Base-by-base conservation (phyloP, 2,888 invertebrate species). In the Melanophora roralis region DNA sequence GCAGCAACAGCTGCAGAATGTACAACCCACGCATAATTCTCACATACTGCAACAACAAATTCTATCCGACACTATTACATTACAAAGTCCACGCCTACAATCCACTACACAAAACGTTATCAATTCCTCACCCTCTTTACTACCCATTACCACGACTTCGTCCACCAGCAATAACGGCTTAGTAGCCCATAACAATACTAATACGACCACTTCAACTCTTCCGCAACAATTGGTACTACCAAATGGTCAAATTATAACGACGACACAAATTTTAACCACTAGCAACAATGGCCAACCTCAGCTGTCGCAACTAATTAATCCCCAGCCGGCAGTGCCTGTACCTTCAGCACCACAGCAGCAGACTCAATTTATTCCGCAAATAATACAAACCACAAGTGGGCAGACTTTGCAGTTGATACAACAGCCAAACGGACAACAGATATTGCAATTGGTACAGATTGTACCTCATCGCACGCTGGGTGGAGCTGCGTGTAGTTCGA, bases 341-440 rank as follows among this genome's bases (percentile, higher is more conserved):
- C 49, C 60, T 21, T 38, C 47, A 12, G 38, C 76, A 74, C 16
- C 83, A 4, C 65, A 49, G 14, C 79, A 67, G 11, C 88, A 87
- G 21, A 82, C 85, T 0, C 88, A 88, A 76, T 87, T 84, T 68
- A 73, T 83, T 12, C 87, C 88, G 0, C 88, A 88, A 32, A 69
- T 88, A 12, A 83, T 89, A 64, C 89, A 89, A 75, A 86, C 89
- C 0, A 84, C 86, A 7, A 87, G 86, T 65, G 89, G 89, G 0
- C 89, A 88, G 68, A 89, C 90, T 0, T 77, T 90, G 47, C 90
- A 90, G 78, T 85, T 90, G 82, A 89, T 90, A 19, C 90, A 90
- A 72, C 89, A 89, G 65, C 85, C 88, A 11, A 90, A 90, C 81
- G 89, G 90, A 0, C 87, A 87, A 32, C 87, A 88, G 68, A 87